These are phyloP conservation scores for Equus przewalskii DNA, from an alignment of 2,113 vertebrate species.

Conservation along the genomic window DNA sequence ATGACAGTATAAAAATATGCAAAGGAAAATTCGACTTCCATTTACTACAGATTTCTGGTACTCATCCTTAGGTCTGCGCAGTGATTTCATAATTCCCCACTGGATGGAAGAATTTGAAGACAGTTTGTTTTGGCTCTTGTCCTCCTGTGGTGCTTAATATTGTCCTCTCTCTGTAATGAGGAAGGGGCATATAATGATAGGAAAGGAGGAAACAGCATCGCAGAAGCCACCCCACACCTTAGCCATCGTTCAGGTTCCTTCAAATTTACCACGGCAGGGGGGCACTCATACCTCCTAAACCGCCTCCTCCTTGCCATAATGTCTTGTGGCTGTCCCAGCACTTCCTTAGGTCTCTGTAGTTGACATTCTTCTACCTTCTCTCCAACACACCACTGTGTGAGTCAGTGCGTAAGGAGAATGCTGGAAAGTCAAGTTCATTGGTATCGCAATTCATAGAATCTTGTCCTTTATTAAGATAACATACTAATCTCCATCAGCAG, in stretches of 20 bases:
- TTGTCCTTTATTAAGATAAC: slow-evolving; percentile 33
- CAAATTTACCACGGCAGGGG: not conserved
- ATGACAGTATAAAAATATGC: slow-evolving; percentile 66
- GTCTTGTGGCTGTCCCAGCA: not conserved
- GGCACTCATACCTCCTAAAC: not conserved
- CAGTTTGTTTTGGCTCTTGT: slow-evolving; percentile 52
- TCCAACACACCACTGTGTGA: not conserved
- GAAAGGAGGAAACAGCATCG: not conserved
- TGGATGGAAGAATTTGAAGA: slow-evolving; percentile 37
- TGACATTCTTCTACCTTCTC: not conserved
- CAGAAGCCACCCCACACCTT: not conserved
- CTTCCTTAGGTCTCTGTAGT: not conserved
- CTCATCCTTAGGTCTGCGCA: not conserved
- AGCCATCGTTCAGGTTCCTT: not conserved
- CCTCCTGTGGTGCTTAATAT: slow-evolving; percentile 41
- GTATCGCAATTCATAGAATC: not conserved
- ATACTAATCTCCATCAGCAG: not conserved
- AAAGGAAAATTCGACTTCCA: slow-evolving; percentile 70
- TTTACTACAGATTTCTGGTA: slow-evolving; percentile 63
- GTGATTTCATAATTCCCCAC: slow-evolving; percentile 35
- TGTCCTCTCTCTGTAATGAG: slow-evolving; percentile 25
- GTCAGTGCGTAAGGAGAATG: not conserved
- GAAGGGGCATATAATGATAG: slow-evolving; percentile 37
- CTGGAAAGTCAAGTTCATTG: slow-evolving; percentile 29
- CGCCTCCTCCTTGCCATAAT: not conserved